phyloP scores from a whole-genome alignment of 1,140 invertebrate genomes.

The Atopsyche davidsoni region DNA sequence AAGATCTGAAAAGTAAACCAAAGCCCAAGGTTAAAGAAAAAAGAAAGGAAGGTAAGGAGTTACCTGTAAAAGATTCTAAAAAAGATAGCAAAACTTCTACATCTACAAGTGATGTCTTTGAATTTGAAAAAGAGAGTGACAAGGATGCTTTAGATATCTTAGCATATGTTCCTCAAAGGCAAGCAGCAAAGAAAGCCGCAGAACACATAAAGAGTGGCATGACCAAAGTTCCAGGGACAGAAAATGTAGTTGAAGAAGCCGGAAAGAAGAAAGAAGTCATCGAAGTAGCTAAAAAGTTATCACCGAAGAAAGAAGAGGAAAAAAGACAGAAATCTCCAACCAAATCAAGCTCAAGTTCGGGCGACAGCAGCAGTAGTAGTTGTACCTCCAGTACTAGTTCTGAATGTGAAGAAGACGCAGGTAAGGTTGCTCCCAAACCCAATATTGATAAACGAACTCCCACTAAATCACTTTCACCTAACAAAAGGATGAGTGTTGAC shows the following conservation, averaged over 20 bases:
- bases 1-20: conserved; percentile 35
- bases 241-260: conserved; percentile 42
- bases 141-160: conserved; percentile 63
- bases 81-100: conserved; percentile 28
- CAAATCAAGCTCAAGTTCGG: conserved; percentile 45
- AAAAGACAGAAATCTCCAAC: conserved; percentile 35
- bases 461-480: conserved; percentile 41
- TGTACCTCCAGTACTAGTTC: conserved; percentile 47
- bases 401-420: conserved; percentile 47
- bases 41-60: conserved; percentile 33
- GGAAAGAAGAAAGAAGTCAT: conserved; percentile 43
- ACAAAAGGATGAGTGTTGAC: conserved; percentile 46
- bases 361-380: conserved; percentile 44
- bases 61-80: conserved; percentile 27
- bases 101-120: conserved; percentile 49
- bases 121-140: conserved; percentile 58
- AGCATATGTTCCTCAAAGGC: conserved; percentile 80
- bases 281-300: conserved; percentile 36
- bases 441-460: conserved; percentile 37
- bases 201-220: conserved; percentile 81
- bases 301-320: conserved; percentile 42
- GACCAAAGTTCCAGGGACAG: conserved; percentile 51
- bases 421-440: conserved; percentile 39
- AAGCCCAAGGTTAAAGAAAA: conserved; percentile 41
- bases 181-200: conserved; percentile 85